Percentiles rank a stretch among this genome's conserved stretches.
Conservation (phyloP, 1,140 invertebrate species). For the Heliconius congener region DNA sequence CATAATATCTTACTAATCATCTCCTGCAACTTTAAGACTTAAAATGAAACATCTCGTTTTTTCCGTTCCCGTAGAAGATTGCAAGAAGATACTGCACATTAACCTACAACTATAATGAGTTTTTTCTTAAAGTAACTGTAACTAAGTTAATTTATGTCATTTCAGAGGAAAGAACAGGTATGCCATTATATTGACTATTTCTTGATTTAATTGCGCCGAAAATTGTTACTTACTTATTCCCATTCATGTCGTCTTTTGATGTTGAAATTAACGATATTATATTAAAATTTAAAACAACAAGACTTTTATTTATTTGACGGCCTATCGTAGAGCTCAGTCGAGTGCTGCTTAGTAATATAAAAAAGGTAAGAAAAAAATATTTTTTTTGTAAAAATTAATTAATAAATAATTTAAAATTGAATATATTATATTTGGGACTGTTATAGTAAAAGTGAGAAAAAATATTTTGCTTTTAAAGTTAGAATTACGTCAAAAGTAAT, state of each 20-base stretch:
- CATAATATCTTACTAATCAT: too few species aligned
- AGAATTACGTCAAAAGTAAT: too few species aligned
- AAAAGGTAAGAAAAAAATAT: neutral
- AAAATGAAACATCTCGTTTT: too few species aligned
- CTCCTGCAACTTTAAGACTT: too few species aligned
- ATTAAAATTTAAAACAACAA: neutral
- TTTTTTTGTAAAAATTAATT: neutral
- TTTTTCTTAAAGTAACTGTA: neutral
- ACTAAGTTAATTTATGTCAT: neutral
- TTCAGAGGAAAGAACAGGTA: neutral
- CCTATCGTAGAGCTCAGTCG: neutral
- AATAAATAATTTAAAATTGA: neutral
- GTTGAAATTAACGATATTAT: neutral
- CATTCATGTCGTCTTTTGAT: neutral
- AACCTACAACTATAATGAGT: neutral
- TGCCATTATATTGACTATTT: neutral
- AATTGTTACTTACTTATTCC: neutral
- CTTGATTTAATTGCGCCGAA: neutral
- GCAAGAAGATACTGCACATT: too few species aligned
- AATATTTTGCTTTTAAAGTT: too few species aligned
- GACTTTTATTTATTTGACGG: neutral
- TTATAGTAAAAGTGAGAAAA: too few species aligned
- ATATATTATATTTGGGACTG: neutral
- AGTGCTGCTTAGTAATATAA: neutral
- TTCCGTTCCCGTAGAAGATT: too few species aligned